Evolutionary conservation across 2,113 vertebrate genomes (phyloP).

Genomic region (Orycteropus afer): DNA sequence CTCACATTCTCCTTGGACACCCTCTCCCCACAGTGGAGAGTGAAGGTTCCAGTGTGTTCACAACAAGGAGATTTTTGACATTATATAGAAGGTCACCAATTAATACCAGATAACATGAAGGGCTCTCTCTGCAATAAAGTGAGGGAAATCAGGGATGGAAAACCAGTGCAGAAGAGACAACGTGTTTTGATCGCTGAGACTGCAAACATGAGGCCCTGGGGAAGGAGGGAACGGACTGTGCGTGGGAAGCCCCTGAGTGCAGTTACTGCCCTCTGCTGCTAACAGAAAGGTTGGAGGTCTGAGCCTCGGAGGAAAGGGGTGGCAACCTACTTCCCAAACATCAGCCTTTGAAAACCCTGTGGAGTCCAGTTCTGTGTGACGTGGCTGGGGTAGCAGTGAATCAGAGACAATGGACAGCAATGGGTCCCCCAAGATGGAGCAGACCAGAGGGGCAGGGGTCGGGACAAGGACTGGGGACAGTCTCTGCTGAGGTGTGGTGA

Average conservation of each 20-base stretch:
- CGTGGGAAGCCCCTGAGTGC: too few species aligned
- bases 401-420: too few species aligned
- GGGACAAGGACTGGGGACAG: too few species aligned
- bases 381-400: too few species aligned
- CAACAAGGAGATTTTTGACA: not conserved
- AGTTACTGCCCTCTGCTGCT: too few species aligned
- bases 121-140: not conserved
- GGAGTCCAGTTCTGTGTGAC: too few species aligned
- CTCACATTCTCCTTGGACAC: not conserved
- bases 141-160: not conserved
- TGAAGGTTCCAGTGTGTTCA: accelerated
- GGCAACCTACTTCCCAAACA: too few species aligned
- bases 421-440: not conserved
- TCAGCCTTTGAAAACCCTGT: too few species aligned
- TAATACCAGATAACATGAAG: not conserved
- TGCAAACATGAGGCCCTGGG: not conserved
- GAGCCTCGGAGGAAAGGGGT: too few species aligned
- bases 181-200: not conserved
- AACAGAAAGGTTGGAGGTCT: too few species aligned
- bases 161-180: not conserved
- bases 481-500: accelerated
- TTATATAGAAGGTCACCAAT: not conserved
- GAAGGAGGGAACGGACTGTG: not conserved
- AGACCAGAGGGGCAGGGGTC: not conserved
- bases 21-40: not conserved